These are phyloP conservation scores for Azorinus chamasolen DNA, from an alignment of 2,888 invertebrate genomes.

Conservation along the genomic window DNA sequence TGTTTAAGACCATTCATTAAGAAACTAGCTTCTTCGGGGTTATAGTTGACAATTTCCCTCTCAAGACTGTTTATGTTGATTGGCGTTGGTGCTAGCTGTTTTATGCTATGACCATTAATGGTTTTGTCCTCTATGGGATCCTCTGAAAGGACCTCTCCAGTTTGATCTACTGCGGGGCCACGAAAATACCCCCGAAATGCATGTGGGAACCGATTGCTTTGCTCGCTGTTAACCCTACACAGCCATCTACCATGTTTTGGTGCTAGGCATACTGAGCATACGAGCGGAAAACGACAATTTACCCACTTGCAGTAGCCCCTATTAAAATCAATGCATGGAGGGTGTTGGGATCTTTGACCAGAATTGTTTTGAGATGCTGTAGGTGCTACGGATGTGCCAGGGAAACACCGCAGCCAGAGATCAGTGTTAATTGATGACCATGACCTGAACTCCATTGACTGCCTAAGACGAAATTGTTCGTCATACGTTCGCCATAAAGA, in stretches of 20 bases:
- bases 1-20: conserved; percentile 17
- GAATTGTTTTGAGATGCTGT: background rate
- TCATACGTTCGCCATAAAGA: conserved; percentile 15
- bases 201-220: background rate
- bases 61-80: conserved; percentile 5
- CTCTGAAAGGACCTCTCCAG: background rate
- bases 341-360: background rate
- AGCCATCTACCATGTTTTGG: background rate
- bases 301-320: background rate
- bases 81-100: conserved; percentile 7
- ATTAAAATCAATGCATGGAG: conserved; percentile 10
- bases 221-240: background rate
- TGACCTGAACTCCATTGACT: conserved; percentile 4
- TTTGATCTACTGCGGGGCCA: background rate
- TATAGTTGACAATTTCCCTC: background rate
- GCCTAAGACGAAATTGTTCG: conserved; percentile 29
- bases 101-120: background rate
- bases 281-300: conserved; percentile 2
- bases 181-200: background rate
- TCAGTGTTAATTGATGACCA: conserved; percentile 31
- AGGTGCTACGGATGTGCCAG: background rate
- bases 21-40: background rate
- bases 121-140: background rate
- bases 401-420: conserved; percentile 30
- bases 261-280: background rate